phyloP scores from a whole-genome alignment of 1,140 invertebrate species.

The Aricia agestis region DNA sequence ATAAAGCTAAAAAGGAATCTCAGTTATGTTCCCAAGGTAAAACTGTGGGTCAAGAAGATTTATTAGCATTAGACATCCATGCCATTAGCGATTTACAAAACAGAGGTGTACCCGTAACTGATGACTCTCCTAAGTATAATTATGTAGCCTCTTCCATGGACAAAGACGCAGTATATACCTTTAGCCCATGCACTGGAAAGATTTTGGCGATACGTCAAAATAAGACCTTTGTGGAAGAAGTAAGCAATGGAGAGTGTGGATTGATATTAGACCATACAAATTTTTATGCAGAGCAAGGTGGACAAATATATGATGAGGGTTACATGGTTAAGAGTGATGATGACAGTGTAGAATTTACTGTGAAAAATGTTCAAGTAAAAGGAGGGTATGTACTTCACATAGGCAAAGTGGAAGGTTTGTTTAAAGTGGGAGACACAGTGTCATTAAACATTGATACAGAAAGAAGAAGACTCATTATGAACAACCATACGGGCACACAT shows the following conservation, averaged over 20 bases:
- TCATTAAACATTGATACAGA: slow-evolving; percentile 89
- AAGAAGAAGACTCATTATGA: slow-evolving; percentile 94
- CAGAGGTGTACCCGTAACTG: slow-evolving; percentile 85
- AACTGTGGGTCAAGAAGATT: slow-evolving; percentile 85
- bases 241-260: slow-evolving; percentile 92
- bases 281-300: slow-evolving; percentile 99
- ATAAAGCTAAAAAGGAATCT: slow-evolving; percentile 94
- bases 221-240: slow-evolving; percentile 92
- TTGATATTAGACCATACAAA: slow-evolving; percentile 94
- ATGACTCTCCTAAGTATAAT: slow-evolving; percentile 95
- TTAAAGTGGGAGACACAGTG: slow-evolving; percentile 93
- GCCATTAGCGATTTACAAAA: slow-evolving; percentile 94
- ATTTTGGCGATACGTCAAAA: slow-evolving; percentile 84
- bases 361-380: slow-evolving; percentile 96
- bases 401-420: slow-evolving; percentile 89
- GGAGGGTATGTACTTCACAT: slow-evolving; percentile 97
- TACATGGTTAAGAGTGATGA: slow-evolving; percentile 92
- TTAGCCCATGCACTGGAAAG: slow-evolving; percentile 79
- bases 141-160: slow-evolving; percentile 83
- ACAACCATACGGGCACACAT: slow-evolving; percentile 99
- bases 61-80: slow-evolving; percentile 95
- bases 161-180: slow-evolving; percentile 83
- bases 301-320: slow-evolving; percentile 98
- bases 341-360: slow-evolving; percentile 92
- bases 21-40: slow-evolving; percentile 92